Evolutionary conservation across 2,888 invertebrate genomes (phyloP).

Genomic region (Drosophila nr. perissopoda): DNA sequence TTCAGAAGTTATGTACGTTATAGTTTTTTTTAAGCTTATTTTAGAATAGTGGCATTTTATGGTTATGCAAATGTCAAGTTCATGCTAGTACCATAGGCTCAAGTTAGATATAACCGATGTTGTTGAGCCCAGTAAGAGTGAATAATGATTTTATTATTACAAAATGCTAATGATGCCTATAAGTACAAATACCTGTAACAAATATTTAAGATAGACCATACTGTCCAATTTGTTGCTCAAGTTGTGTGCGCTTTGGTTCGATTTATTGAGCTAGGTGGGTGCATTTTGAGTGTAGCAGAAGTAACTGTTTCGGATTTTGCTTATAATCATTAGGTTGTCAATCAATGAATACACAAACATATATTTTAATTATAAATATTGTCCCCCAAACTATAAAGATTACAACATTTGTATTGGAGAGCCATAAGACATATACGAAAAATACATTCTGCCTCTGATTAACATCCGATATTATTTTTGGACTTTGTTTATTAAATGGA

Average conservation of each 20-base stretch:
- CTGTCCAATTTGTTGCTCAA: conserved; percentile 7
- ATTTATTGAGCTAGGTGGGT: conserved; percentile 33
- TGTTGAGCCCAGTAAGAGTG: conserved; percentile 9
- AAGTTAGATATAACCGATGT: conserved; percentile 7
- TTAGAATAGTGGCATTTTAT: conserved; percentile 1
- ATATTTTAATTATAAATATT: neutral
- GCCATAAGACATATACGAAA: neutral
- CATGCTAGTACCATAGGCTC: conserved; percentile 4
- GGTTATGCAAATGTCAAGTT: conserved; percentile 18
- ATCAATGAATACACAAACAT: neutral
- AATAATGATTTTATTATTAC: conserved; percentile 3
- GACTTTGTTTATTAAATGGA: neutral
- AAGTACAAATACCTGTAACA: neutral
- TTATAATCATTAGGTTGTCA: neutral
- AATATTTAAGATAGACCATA: conserved; percentile 22
- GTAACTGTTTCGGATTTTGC: neutral
- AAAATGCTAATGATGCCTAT: conserved; percentile 20
- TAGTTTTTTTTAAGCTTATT: conserved; percentile 40
- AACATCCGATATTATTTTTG: neutral
- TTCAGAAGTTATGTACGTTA: conserved; percentile 39
- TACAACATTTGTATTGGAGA: neutral
- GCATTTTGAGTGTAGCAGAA: conserved; percentile 30
- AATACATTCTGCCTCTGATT: neutral
- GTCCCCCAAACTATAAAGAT: neutral
- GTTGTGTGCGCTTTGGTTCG: conserved; percentile 36